Conservation (phyloP, 2,888 invertebrate genomes). For the Oscheius myriophilus region DNA sequence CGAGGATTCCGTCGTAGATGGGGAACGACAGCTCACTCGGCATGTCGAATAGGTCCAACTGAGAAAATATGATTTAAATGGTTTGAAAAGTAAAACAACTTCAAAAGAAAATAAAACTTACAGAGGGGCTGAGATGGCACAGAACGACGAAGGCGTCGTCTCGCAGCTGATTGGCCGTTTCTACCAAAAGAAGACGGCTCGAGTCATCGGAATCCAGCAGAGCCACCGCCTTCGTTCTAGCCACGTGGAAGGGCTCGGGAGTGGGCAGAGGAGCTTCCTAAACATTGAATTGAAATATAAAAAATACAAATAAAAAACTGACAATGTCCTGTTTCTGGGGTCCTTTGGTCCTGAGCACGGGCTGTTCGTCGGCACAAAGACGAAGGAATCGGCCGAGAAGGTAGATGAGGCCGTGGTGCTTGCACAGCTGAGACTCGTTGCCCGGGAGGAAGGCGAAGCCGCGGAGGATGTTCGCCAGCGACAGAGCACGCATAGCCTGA, state of each 20-base stretch:
- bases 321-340: conserved; percentile 30
- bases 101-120: conserved; percentile 30
- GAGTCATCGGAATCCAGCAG: conserved; percentile 42
- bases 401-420: conserved; percentile 81
- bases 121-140: conserved; percentile 88
- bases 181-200: conserved; percentile 48
- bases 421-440: conserved; percentile 79
- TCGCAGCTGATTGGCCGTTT: conserved; percentile 77
- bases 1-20: conserved; percentile 91
- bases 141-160: conserved; percentile 95
- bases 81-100: not conserved
- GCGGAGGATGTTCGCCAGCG: conserved; percentile 92
- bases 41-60: conserved; percentile 87
- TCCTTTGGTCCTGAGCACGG: conserved; percentile 33
- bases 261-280: conserved; percentile 29
- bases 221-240: conserved; percentile 32
- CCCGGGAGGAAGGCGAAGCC: conserved; percentile 97
- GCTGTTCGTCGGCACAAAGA: conserved; percentile 34
- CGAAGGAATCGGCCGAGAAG: conserved; percentile 84
- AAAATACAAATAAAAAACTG: conserved; percentile 1
- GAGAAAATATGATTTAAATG: conserved; percentile 18
- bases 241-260: conserved; percentile 31
- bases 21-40: conserved; percentile 92
- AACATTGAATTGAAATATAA: not conserved
- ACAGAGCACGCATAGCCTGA: conserved; percentile 80